phyloP scores from a whole-genome alignment of 2,113 vertebrate genomes.

The Atrichornis clamosus region DNA sequence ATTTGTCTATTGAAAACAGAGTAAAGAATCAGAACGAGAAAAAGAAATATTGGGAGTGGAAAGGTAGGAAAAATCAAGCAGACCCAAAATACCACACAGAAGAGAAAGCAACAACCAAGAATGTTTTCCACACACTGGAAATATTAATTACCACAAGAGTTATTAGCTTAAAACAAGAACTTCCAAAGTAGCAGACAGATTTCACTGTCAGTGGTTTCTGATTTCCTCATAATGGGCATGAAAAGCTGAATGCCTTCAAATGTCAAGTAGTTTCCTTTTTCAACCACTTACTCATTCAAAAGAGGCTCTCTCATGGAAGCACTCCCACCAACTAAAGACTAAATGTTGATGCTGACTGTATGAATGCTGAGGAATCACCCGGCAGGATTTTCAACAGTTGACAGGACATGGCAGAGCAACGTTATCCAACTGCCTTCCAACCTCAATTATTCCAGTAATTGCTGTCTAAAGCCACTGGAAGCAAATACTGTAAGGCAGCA shows the following conservation, averaged over 20 bases:
- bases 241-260: neutral
- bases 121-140: neutral
- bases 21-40: neutral
- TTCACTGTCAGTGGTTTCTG: neutral
- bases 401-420: neutral
- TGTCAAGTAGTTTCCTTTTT: neutral
- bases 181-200: neutral
- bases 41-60: neutral
- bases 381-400: neutral
- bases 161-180: slow-evolving; percentile 25
- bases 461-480: neutral
- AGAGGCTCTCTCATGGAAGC: neutral
- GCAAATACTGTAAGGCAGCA: neutral
- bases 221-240: neutral
- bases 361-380: neutral
- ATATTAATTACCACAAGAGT: neutral
- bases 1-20: neutral
- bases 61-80: neutral
- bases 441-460: neutral
- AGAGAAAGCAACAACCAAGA: neutral
- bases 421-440: neutral
- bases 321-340: neutral
- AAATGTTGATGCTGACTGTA: neutral
- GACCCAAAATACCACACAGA: slow-evolving; percentile 44
- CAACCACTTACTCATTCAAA: neutral